Evolutionary conservation across 2,888 invertebrate species (phyloP), one percentile per base, ranked within the genome.

Genomic region (Linyphia triangularis): DNA sequence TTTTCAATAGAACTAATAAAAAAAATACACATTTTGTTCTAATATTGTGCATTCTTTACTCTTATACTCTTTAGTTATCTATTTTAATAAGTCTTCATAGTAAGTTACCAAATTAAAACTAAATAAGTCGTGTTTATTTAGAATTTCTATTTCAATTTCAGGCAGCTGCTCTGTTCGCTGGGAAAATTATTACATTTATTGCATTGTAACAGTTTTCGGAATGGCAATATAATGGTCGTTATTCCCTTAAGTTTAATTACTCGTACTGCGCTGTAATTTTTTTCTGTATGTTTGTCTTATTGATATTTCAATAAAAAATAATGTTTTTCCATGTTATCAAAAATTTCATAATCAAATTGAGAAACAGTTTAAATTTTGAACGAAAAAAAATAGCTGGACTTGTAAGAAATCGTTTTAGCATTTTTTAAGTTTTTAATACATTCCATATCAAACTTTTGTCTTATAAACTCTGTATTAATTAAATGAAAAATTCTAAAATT

Each of bases 101-200:
- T n/a, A n/a, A n/a, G n/a, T n/a, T n/a, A n/a, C n/a, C n/a, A n/a
- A n/a, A n/a, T n/a, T n/a, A n/a, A n/a, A n/a, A n/a, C n/a, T n/a
- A n/a, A n/a, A n/a, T n/a, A n/a, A n/a, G n/a, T n/a, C n/a, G 57
- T 2, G 33, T 33, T 57, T 57, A n/a, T 57, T 4, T 22, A 22
- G 40, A 19, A 22, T 22, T 1, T n/a, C 16, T 77, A 30, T 89
- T 85, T 70, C 67, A 16, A 78, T 92, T 92, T 61, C 92, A 94
- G 94, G 93, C n/a, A 98, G 98, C 91, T 99, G 98, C 94, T 99
- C 99, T 19, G 98, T 99, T 9, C 97, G 99, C 93, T 99, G 99
- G 99, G 99, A 99, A 92, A 99, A 99, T 93, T 99, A 99, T 94
- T 97, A 98, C 24, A 98, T 99, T 97, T 99, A 99, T 93, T 99